Base-by-base conservation (phyloP, 2,888 invertebrate species). In the Crocallis elinguaria region DNA sequence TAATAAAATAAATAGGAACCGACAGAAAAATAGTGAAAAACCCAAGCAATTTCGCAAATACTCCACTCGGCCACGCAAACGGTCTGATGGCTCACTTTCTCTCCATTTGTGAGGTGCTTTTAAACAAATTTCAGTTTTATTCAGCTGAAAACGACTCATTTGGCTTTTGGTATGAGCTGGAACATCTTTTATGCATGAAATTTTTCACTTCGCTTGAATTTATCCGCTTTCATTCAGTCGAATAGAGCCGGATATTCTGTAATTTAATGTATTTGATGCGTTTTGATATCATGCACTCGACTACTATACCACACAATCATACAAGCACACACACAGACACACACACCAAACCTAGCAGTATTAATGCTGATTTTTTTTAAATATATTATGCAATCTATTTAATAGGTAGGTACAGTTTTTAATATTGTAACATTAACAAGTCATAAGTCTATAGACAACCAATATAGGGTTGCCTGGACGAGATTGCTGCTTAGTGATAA, bases 121-220 rank as follows among this genome's bases (percentile, higher is more conserved):
- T 57, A 58, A 58, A 55, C 56, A 60, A 63, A 65, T 62, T 66
- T 55, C 65, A 62, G 62, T 66, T 66, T 63, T 60, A 68, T 67
- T 64, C 59, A 55, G 53, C 43, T 45, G 57, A 49, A 64, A 60
- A 43, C 57, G 53, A 51, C 51, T 62, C 67, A 62, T 66, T 66
- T 57, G 52, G 53, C 55, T 55, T 37, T 50, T 44, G 58, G 49
- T 57, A 43, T 51, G 61, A 48, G 57, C 35, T 46, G 43, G 25
- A 55, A 42, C 56, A 73, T 73, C 64, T 73, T 71, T 71, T 70
- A 71, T 73, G 71, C 73, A 71, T 71, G 73, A 64, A 66, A 67
- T 66, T 67, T 67, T 60, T 65, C 67, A 62, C 59, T 61, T 54
- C 30, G 53, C 52, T 55, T 48, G 38, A 63, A 64, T 62, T 57